These are phyloP conservation scores for Eucidaris tribuloides DNA, from an alignment of 35 echinoderm and acorn worm genomes.

Conservation along the genomic window DNA sequence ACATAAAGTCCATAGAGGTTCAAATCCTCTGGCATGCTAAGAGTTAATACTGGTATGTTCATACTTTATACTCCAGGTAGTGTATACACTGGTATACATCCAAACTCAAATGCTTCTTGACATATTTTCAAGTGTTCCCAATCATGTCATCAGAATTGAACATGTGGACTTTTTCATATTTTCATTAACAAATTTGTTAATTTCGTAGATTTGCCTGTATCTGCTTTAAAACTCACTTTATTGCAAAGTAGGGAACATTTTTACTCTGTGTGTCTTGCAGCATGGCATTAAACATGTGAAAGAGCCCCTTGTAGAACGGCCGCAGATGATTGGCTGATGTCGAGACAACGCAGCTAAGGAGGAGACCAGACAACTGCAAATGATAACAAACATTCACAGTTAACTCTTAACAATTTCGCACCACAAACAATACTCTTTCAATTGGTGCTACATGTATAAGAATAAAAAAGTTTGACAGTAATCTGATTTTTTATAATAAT, in stretches of 20 bases:
- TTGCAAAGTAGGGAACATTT: slow-evolving; percentile 78
- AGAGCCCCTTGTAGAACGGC: slow-evolving; percentile 65
- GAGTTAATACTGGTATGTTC: too few relatives aligned
- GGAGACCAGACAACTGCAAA: slow-evolving; percentile 54
- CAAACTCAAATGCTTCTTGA: too few relatives aligned
- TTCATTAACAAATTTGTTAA: too few relatives aligned
- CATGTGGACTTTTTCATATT: too few relatives aligned
- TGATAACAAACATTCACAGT: background rate
- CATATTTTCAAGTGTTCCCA: too few relatives aligned
- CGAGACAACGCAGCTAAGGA: slow-evolving; percentile 65
- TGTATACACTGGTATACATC: too few relatives aligned
- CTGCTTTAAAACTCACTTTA: slow-evolving; percentile 77
- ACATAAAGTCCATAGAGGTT: too few relatives aligned
- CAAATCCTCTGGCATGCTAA: too few relatives aligned
- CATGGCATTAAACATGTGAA: slow-evolving; percentile 67
- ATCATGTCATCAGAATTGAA: too few relatives aligned
- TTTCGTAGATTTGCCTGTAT: too few relatives aligned
- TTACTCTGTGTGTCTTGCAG: slow-evolving; percentile 87
- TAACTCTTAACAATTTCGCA: background rate
- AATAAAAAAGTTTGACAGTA: background rate
- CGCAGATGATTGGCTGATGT: slow-evolving; percentile 63
- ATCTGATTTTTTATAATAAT: background rate
- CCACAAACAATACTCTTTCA: too few relatives aligned
- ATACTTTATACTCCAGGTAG: too few relatives aligned
- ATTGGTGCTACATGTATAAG: background rate